A percentile compares a stretch with the other conserved stretches of the same genome.
Evolutionary conservation across 1,140 invertebrate genomes (phyloP).

Genomic region (Oncopodura yosiiana): DNA sequence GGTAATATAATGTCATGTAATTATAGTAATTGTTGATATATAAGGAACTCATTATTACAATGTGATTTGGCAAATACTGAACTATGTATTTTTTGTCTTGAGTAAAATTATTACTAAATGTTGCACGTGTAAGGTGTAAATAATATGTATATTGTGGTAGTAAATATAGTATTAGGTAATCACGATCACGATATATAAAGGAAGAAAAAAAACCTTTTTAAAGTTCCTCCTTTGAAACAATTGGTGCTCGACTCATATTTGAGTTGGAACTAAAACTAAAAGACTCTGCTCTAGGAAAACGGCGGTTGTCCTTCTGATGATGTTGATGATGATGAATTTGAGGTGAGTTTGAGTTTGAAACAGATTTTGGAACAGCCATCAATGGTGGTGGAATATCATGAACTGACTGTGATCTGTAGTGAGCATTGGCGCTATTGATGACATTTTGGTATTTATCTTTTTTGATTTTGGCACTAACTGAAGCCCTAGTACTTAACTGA

Average conservation of each 20-base stretch:
- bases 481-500: constrained; percentile 40
- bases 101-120: no score
- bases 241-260: constrained; percentile 26
- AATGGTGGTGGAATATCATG: constrained; percentile 54
- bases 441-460: constrained; percentile 30
- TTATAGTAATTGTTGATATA: no score
- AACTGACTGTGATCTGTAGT: constrained; percentile 60
- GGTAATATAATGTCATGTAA: no score
- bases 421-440: constrained; percentile 36
- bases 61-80: no score
- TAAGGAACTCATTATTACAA: no score
- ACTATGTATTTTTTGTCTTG: no score
- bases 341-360: constrained; percentile 50
- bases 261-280: constrained; percentile 34
- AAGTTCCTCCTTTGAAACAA: constrained; percentile 35
- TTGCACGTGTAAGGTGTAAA: not conserved
- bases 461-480: constrained; percentile 19
- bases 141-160: not conserved
- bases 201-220: no score
- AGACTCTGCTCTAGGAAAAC: constrained; percentile 33
- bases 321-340: constrained; percentile 48
- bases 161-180: not conserved
- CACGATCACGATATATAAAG: no score
- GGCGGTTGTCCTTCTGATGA: constrained; percentile 48
- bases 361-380: constrained; percentile 53